Conservation (phyloP, 2,113 vertebrate genomes). For the Oophaga pumilio region DNA sequence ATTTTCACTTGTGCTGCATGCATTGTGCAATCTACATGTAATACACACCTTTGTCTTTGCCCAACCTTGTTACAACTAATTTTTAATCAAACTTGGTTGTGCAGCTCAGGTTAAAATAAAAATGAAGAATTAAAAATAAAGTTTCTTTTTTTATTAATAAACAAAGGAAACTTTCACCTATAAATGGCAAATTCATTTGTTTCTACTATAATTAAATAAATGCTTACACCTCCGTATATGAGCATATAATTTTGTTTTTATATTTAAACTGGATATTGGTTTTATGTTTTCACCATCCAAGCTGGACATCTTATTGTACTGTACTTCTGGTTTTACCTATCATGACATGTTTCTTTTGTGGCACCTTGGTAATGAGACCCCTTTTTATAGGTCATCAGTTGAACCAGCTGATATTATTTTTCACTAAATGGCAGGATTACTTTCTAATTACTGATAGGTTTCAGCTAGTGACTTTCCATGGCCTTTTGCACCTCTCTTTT, state of each 20-base stretch:
- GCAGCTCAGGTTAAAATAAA: constrained; percentile 30
- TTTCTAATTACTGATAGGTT: too few relatives aligned
- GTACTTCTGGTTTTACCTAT: too few relatives aligned
- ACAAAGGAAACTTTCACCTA: constrained; percentile 23
- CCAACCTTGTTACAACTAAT: constrained; percentile 22
- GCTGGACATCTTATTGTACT: too few relatives aligned
- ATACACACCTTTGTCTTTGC: constrained; percentile 7
- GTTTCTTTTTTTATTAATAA: constrained; percentile 37
- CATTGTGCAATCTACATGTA: constrained; percentile 4
- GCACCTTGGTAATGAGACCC: too few relatives aligned
- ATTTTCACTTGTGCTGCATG: neutral
- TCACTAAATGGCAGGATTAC: too few relatives aligned
- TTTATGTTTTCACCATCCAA: too few relatives aligned
- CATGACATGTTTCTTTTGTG: too few relatives aligned
- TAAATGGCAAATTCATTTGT: neutral
- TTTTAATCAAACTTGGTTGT: constrained; percentile 27
- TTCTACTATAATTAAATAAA: neutral
- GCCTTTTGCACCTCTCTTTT: too few relatives aligned
- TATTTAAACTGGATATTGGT: neutral
- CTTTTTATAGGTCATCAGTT: too few relatives aligned
- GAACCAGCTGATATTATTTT: too few relatives aligned
- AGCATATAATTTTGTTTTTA: neutral
- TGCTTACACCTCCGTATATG: neutral
- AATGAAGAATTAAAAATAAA: too few relatives aligned
- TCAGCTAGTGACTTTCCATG: too few relatives aligned